Conservation (phyloP, 35 echinoderm and acorn worm species). For the Heliocidaris tuberculata region DNA sequence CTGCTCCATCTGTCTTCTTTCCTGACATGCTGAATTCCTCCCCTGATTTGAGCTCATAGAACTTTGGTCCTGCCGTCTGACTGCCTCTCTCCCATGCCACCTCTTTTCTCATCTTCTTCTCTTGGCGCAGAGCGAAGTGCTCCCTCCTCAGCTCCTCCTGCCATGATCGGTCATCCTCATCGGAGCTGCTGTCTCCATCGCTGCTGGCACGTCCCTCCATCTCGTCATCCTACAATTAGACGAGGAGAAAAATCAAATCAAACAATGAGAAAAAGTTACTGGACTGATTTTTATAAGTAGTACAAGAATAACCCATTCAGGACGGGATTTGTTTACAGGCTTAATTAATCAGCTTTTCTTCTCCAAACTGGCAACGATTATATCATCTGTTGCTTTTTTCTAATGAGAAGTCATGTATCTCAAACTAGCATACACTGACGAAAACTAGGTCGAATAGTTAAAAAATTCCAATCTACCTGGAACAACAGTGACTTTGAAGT, state of each 20-base stretch:
- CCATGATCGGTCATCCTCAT: conserved; percentile 87
- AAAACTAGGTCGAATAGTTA: no score
- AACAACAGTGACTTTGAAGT: no score
- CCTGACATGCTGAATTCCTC: conserved; percentile 60
- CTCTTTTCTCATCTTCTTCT: conserved; percentile 43
- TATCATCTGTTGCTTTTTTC: no score
- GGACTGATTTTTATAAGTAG: no score
- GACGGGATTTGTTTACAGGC: no score
- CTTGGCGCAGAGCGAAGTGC: conserved; percentile 64
- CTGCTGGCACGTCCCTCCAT: conserved; percentile 70
- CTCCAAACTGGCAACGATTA: no score
- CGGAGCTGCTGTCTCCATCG: conserved; percentile 73
- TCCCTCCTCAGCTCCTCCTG: conserved; percentile 74
- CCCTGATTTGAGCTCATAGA: conserved; percentile 85
- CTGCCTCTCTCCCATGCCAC: conserved; percentile 9
- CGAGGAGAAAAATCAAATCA: neutral
- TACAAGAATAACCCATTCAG: no score
- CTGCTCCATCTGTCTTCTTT: conserved; percentile 22
- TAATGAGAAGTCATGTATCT: no score
- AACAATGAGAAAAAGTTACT: neutral
- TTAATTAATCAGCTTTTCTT: neutral
- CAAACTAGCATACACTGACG: no score
- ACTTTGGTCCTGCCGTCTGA: conserved; percentile 50
- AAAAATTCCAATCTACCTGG: no score
- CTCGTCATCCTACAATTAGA: conserved; percentile 12